Conservation (phyloP, 30 jellyfish, hydroid and myxozoan genomes). For the Mastigias papua region DNA sequence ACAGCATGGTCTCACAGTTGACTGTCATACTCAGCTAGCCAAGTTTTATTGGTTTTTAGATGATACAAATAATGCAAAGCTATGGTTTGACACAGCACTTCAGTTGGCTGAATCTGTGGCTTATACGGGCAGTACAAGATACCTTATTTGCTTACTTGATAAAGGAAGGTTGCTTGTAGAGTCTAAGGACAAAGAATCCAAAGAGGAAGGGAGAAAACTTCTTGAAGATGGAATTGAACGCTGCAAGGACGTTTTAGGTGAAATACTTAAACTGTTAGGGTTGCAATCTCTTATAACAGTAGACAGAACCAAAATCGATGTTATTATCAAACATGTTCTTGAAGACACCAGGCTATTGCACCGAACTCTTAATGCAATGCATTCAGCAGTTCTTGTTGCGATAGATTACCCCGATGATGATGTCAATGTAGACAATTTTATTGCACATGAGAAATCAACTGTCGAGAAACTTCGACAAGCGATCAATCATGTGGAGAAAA, state of each 20-base stretch:
- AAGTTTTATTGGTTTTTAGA: background rate
- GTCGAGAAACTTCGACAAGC: background rate
- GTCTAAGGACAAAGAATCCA: background rate
- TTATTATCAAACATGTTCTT: too few species aligned
- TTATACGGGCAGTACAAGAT: background rate
- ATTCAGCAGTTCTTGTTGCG: background rate
- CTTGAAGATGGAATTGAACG: background rate
- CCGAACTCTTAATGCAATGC: background rate
- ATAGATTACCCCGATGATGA: background rate
- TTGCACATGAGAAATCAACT: background rate
- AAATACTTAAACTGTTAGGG: background rate
- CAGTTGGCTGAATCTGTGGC: background rate
- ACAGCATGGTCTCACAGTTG: slow-evolving; percentile 13
- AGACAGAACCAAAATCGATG: background rate
- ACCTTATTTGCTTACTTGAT: background rate
- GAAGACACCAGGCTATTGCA: background rate
- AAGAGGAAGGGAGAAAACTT: background rate
- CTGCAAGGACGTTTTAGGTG: background rate
- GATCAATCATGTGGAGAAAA: background rate
- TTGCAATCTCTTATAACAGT: slow-evolving; percentile 1
- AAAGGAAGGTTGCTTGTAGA: slow-evolving; percentile 27
- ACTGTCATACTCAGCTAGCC: slow-evolving; percentile 24
- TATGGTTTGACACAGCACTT: background rate
- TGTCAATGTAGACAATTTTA: background rate
- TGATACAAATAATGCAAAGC: background rate